Evolutionary conservation across 1,140 invertebrate genomes (phyloP), one percentile per base, ranked within the genome.

Genomic region (Cryptotermes secundus): DNA sequence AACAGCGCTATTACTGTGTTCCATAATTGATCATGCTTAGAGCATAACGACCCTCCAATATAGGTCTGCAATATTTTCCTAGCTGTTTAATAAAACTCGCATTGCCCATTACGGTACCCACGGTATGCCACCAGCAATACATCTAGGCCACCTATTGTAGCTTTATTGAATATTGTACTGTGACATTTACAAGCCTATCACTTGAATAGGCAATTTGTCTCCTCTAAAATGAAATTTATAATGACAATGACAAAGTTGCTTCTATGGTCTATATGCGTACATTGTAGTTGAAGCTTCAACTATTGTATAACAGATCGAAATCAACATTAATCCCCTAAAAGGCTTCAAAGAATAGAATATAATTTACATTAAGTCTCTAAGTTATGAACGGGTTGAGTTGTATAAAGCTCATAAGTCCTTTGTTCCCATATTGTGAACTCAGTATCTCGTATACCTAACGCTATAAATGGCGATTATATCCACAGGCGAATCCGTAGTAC

Each of bases 91-190:
- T 31, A 31, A n/a, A n/a, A 9, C n/a, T 31, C 59, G n/a, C 26
- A 6, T 0, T 31, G 59, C 59, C 59, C 59, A 72, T 72, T 72
- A 72, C 31, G 59, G 26, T 72, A 6, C 14, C 9, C 4, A 31
- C n/a, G 26, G 6, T 72, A 31, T n/a, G 59, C 7, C n/a, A 7
- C 26, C 14, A 9, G 3, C 59, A 72, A 72, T 31, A 72, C 31
- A 72, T 31, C 26, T 22, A 72, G 14, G 26, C 12, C 59, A 72
- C 31, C 59, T 72, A 72, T 72, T 72, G 59, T 72, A n/a, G n/a
- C n/a, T 26, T n/a, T 72, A 72, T 72, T 72, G 59, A 72, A 72
- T 72, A 72, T 72, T 31, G 22, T 72, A 72, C 59, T 49, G 45
- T 49, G 19, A 19, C 45, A 49, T 22, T 19, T 49, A 72, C 59